A percentile compares a stretch with the other conserved stretches of the same genome.
Conservation (phyloP, 2,113 vertebrate species). For the Anguilla rostrata region DNA sequence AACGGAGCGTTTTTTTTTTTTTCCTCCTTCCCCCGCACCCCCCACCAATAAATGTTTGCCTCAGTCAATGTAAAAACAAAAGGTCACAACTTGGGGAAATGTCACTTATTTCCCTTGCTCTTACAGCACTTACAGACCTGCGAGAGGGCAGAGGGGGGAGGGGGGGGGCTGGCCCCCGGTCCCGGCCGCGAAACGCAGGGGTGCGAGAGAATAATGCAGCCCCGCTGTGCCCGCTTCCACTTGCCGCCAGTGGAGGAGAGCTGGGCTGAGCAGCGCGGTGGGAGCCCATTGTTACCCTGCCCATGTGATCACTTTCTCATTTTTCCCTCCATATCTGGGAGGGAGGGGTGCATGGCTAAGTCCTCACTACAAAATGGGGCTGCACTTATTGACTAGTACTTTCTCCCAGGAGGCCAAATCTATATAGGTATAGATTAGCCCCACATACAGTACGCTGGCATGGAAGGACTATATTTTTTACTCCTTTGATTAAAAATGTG, state of each 20-base stretch:
- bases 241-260: not conserved
- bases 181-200: not conserved
- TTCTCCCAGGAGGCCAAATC: conserved; percentile 1
- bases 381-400: not conserved
- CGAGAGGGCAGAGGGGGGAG: not conserved
- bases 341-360: not conserved
- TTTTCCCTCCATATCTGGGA: not conserved
- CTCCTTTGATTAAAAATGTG: not conserved
- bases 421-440: conserved; percentile 1
- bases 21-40: not conserved
- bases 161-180: not conserved
- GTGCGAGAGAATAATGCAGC: not conserved
- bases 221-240: not conserved
- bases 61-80: conserved; percentile 11
- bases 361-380: not conserved
- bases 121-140: not conserved
- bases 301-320: conserved; percentile 6
- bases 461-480: not conserved
- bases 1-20: not conserved
- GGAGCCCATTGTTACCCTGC: not conserved
- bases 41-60: not conserved
- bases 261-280: not conserved
- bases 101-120: not conserved
- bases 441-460: not conserved
- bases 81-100: conserved; percentile 8